Base-by-base conservation (phyloP, 2,888 invertebrate genomes). In the Chymomyza procnemis region DNA sequence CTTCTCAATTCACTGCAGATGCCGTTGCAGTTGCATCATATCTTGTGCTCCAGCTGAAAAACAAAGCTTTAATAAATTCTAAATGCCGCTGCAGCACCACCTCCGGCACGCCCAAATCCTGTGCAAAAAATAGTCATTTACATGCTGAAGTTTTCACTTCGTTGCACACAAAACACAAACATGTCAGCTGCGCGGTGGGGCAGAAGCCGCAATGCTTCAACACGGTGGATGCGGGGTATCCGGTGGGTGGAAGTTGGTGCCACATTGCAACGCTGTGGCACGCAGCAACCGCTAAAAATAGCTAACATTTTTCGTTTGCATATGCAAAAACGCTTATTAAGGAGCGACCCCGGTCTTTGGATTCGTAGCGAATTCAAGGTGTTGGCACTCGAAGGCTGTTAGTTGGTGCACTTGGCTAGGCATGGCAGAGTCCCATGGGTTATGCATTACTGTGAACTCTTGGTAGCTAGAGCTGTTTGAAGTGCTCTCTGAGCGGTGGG, bases 101-200 rank as follows among this genome's bases (percentile, higher is more conserved):
- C 12, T 12, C 3, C 3, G 34, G 12, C 34, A 41, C 34, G 34
- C 34, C 34, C 34, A 9, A 41, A 12, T 9, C 65, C 46, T 64
- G 66, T 52, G 61, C 66, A 50, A 77, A 54, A 79, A 80, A 79
- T 77, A 79, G 73, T 80, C 82, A 82, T 80, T 80, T 80, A 67
- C 82, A 80, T 80, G 80, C 82, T 75, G 69, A 75, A 75, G 77
- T 82, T 79, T 79, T 77, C 79, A 70, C 82, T 69, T 70, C 82
- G 82, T 56, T 77, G 78, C 79, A 56, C 77, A 80, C 58, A 61
- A 69, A 78, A 73, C 76, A 73, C 73, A 79, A 76, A 74, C 74
- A 76, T 50, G 62, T 30, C 57, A 57, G 48, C 1, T 8, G 12
- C 22, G 46, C 18, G n/a, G 46, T 14, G 61, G 14, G 26, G 26